These are phyloP conservation scores for Rapana venosa DNA, from an alignment of 2,888 invertebrate genomes.

Conservation along the genomic window DNA sequence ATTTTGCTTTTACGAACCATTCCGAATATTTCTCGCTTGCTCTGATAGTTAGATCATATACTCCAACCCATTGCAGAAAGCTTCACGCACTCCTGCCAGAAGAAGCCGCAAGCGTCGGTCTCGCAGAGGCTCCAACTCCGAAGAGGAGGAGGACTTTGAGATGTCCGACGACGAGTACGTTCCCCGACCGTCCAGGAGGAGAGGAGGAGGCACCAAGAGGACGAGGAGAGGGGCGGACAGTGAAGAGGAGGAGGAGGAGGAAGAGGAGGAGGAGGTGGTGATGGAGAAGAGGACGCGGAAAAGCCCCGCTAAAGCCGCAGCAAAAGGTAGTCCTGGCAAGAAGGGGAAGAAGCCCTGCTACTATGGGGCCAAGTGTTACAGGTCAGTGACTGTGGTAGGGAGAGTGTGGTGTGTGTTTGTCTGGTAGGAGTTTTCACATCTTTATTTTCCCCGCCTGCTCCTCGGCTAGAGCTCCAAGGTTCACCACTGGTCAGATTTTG, in stretches of 20 bases:
- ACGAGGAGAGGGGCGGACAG: not conserved
- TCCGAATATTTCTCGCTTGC: too few species aligned
- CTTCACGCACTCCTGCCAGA: conserved; percentile 37
- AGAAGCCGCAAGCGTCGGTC: conserved; percentile 50
- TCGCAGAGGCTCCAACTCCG: conserved; percentile 51
- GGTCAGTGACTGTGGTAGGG: too few species aligned
- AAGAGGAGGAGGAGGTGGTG: conserved; percentile 25
- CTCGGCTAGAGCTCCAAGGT: too few species aligned
- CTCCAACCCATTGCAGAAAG: not conserved
- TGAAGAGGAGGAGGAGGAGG: conserved; percentile 41
- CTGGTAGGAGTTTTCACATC: too few species aligned
- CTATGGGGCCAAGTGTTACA: conserved; percentile 41
- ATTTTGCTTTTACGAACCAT: too few species aligned
- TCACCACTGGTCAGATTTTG: too few species aligned
- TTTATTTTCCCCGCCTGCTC: too few species aligned
- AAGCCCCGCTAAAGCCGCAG: not conserved
- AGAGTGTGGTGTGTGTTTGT: too few species aligned
- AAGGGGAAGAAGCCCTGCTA: conserved; percentile 37
- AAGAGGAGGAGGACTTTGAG: conserved; percentile 61
- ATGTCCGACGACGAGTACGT: conserved; percentile 65
- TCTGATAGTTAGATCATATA: not conserved
- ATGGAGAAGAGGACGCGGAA: not conserved
- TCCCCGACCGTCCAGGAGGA: conserved; percentile 65
- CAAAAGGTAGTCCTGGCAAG: conserved; percentile 21
- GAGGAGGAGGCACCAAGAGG: conserved; percentile 55